These are phyloP conservation scores for Potorous gilbertii DNA, from an alignment of 2,797 vertebrate genomes.

Conservation along the genomic window DNA sequence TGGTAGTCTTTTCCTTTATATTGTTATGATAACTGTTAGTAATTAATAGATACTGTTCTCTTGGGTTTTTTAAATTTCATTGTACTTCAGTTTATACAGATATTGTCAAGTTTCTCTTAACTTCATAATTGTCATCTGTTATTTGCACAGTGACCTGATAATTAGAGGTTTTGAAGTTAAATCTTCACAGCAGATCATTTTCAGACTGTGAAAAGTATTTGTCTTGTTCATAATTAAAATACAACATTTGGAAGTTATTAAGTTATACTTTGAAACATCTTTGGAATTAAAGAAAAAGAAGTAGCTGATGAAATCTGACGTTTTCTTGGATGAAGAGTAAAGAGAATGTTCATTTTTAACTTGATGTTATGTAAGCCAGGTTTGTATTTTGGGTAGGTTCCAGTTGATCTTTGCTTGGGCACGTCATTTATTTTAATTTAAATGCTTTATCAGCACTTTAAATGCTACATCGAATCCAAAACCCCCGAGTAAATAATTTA, in stretches of 20 bases:
- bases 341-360: background rate
- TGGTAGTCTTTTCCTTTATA: background rate
- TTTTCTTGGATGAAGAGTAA: background rate
- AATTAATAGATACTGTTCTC: background rate
- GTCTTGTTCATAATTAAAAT: background rate
- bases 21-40: background rate
- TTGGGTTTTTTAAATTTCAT: background rate
- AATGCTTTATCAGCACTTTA: background rate
- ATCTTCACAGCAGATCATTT: background rate
- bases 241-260: background rate
- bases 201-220: background rate
- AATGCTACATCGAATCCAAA: background rate
- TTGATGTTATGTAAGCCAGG: background rate
- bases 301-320: background rate
- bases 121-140: no score
- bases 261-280: background rate
- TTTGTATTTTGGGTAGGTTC: background rate
- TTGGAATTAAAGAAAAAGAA: background rate
- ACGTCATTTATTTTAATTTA: background rate
- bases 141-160: background rate
- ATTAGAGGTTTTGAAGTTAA: background rate
- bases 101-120: no score
- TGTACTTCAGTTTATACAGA: background rate
- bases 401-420: background rate
- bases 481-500: background rate